phyloP scores from a whole-genome alignment of 37 sponge, comb jelly and placozoan genomes.

The Chondrosia reniformis region DNA sequence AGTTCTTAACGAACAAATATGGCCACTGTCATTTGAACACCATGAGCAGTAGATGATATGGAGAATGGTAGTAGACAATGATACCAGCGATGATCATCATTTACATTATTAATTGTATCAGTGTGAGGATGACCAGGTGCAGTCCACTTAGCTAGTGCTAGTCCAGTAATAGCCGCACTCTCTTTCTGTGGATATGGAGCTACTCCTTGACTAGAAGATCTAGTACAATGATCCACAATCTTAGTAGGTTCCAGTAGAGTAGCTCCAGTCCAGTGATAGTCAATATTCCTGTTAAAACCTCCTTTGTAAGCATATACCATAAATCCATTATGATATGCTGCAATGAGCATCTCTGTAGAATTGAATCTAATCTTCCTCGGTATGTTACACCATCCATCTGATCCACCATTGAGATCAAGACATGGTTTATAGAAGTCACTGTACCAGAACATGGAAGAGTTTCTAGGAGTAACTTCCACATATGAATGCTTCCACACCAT shows the following conservation, averaged over 20 bases:
- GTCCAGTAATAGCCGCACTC: neutral
- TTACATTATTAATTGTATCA: neutral
- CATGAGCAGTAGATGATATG: neutral
- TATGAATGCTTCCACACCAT: slow-evolving; percentile 5
- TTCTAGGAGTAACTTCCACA: neutral
- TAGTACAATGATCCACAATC: slow-evolving; percentile 15
- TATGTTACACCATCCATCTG: slow-evolving; percentile 18
- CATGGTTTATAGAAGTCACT: slow-evolving; percentile 7
- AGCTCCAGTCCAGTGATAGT: slow-evolving; percentile 29
- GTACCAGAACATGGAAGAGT: neutral
- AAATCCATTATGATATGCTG: slow-evolving; percentile 20
- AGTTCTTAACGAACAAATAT: slow-evolving; percentile 22
- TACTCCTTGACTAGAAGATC: neutral
- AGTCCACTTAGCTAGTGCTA: slow-evolving; percentile 1
- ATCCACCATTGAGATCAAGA: neutral
- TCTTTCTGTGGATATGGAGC: too few relatives aligned
- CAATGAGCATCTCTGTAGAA: slow-evolving; percentile 17
- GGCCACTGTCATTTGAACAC: slow-evolving; percentile 29
- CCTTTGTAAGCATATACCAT: slow-evolving; percentile 29
- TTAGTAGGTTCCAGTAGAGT: slow-evolving; percentile 18
- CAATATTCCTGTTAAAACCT: slow-evolving; percentile 13
- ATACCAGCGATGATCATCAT: slow-evolving; percentile 17
- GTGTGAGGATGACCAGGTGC: neutral
- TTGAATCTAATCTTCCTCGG: slow-evolving; percentile 11
- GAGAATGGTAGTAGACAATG: slow-evolving; percentile 7